Percentiles rank a stretch among this genome's conserved stretches.
Evolutionary conservation across 92 coral and sea anemone genomes (phyloP).

Genomic region (Anthopleura xanthogrammica): DNA sequence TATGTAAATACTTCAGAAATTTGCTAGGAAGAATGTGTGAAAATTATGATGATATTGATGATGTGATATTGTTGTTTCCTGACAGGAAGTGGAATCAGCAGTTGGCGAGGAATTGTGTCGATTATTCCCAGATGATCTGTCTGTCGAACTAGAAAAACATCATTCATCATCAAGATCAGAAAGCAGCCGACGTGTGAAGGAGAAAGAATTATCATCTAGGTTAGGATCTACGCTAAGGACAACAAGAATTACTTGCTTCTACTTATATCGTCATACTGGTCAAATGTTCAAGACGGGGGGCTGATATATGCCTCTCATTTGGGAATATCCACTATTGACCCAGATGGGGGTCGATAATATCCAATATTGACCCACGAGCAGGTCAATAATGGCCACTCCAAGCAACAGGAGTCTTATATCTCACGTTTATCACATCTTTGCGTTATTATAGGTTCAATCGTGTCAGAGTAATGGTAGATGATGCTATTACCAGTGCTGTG

Average conservation of each 20-base stretch:
- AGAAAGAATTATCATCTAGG: conserved; percentile 71
- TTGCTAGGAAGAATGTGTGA: background rate
- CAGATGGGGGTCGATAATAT: conserved; percentile 3
- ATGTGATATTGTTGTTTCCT: background rate
- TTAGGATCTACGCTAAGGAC: conserved; percentile 55
- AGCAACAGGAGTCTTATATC: conserved; percentile 1
- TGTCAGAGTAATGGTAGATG: conserved; percentile 8
- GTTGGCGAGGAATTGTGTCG: conserved; percentile 87
- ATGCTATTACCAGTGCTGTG: conserved; percentile 3
- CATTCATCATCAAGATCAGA: conserved; percentile 38
- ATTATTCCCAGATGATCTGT: conserved; percentile 93
- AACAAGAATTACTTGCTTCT: conserved; percentile 4
- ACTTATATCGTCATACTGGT: conserved; percentile 9
- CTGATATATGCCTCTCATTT: background rate
- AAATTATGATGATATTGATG: background rate
- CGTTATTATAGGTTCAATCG: conserved; percentile 36
- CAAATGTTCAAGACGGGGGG: conserved; percentile 27
- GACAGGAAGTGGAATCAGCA: conserved; percentile 93
- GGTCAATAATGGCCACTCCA: conserved; percentile 22
- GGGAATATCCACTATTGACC: conserved; percentile 6
- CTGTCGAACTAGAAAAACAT: conserved; percentile 50
- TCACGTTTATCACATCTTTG: conserved; percentile 21
- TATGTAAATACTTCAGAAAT: no score
- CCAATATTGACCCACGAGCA: background rate
- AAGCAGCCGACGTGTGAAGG: conserved; percentile 68